These are phyloP conservation scores for Yponomeuta cagnagella DNA, from an alignment of 2,888 invertebrate species.

Conservation along the genomic window DNA sequence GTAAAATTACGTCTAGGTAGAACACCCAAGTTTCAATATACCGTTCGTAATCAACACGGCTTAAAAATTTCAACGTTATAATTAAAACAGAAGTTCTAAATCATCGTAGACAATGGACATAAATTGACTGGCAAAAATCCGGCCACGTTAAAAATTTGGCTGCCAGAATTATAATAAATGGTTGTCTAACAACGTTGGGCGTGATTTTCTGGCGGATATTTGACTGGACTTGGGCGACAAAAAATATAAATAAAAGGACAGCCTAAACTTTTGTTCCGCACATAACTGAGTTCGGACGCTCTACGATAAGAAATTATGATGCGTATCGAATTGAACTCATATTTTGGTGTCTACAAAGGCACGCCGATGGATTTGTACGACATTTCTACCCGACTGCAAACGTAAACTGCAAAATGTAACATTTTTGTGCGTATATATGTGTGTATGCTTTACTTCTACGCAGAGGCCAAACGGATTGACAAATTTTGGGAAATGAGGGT, in stretches of 20 bases:
- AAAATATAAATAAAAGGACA: not conserved
- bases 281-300: not conserved
- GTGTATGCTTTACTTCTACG: no score
- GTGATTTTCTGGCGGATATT: not conserved
- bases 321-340: slow-evolving; percentile 11
- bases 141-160: not conserved
- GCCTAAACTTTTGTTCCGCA: slow-evolving; percentile 27
- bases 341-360: slow-evolving; percentile 10
- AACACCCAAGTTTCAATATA: not conserved
- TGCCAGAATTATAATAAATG: not conserved
- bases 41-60: not conserved
- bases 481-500: no score
- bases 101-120: not conserved
- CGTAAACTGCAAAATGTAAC: no score
- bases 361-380: slow-evolving; percentile 3
- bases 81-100: not conserved
- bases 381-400: no score
- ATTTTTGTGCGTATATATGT: no score
- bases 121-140: not conserved
- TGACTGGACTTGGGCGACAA: not conserved
- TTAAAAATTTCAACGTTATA: not conserved
- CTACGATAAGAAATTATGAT: slow-evolving; percentile 12
- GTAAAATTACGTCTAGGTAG: not conserved
- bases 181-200: not conserved
- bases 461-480: no score